Evolutionary conservation across 2,888 invertebrate genomes (phyloP).

Genomic region (Eutolmus rufibarbis): DNA sequence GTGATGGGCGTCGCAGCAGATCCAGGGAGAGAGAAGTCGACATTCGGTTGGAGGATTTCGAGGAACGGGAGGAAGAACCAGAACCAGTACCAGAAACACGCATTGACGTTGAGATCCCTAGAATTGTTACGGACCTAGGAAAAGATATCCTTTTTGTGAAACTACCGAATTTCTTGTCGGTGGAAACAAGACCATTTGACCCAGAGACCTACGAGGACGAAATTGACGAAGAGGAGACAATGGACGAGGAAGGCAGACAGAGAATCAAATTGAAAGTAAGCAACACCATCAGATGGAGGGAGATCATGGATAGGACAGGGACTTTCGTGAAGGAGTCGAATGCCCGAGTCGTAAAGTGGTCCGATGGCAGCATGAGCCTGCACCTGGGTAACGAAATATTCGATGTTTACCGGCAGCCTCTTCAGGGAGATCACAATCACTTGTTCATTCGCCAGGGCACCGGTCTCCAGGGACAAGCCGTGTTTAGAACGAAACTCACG

Average conservation of each 20-base stretch:
- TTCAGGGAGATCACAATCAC: slow-evolving; percentile 97
- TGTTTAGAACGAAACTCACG: slow-evolving; percentile 94
- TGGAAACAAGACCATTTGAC: slow-evolving; percentile 96
- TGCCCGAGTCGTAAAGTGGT: slow-evolving; percentile 95
- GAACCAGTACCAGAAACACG: slow-evolving; percentile 89
- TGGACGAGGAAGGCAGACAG: slow-evolving; percentile 94
- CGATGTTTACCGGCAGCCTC: slow-evolving; percentile 93
- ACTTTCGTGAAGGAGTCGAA: slow-evolving; percentile 89
- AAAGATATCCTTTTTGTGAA: slow-evolving; percentile 95
- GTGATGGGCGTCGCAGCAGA: slow-evolving; percentile 59
- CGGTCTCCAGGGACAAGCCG: slow-evolving; percentile 96
- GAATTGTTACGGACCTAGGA: slow-evolving; percentile 91
- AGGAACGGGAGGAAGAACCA: slow-evolving; percentile 72
- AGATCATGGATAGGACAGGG: slow-evolving; percentile 80
- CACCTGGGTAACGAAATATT: slow-evolving; percentile 98
- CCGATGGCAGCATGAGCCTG: slow-evolving; percentile 96
- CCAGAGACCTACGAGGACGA: slow-evolving; percentile 96
- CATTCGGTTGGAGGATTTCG: slow-evolving; percentile 54
- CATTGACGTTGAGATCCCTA: slow-evolving; percentile 96
- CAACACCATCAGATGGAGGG: slow-evolving; percentile 96
- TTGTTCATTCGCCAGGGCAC: slow-evolving; percentile 97
- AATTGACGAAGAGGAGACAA: slow-evolving; percentile 96
- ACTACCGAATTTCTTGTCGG: slow-evolving; percentile 96
- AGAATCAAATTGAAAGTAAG: slow-evolving; percentile 91
- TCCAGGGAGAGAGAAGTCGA: slow-evolving; percentile 55